Base-by-base conservation (phyloP, 1,140 invertebrate genomes). In the Lepidurus couesii region DNA sequence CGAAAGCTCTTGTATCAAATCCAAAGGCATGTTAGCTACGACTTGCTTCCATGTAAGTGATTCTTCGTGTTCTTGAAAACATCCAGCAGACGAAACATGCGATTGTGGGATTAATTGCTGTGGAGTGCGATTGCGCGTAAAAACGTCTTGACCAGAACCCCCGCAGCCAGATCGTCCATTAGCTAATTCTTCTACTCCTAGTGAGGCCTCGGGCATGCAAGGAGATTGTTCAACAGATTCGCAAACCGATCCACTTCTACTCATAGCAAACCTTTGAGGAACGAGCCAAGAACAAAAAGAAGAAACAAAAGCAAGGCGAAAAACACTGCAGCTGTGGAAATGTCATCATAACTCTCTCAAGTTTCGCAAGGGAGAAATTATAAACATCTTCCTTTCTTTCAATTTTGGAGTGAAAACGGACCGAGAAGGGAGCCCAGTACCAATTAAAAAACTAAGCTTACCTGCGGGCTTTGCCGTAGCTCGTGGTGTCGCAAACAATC, bases 381-480 rank as follows among this genome's bases (percentile, higher is more conserved):
- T 34, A 34, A 34, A 34, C 34, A 34, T 4, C 3, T 34, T 34
- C 34, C 34, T 34, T 34, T 34, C 34, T 34, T 34, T 13, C 21
- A 24, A 75, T 24, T 11, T 42, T 75, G 21, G 3, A n/a, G 44
- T 77, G 11, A 77, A 44, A 44, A 11, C 44, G 0, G 45, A 77
- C 42, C 24, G 42, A 77, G 24, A 47, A 77, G 42, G 24, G 76
- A 77, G 16, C n/a, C 42, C 42, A 44, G 7, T n/a, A 16, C 5
- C 53, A 9, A 65, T 7, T 13, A n/a, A 21, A 65, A 47, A 77
- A 34, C 76, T 44, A 82, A 79, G 88, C 88, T 86, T 84, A 89
- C 88, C 91, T 90, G 86, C 92, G 90, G 78, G 94, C 94, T 86
- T 93, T 93, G 42, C 91, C 90, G 84, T 92, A 97, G 86, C 96